A percentile compares a stretch with the other conserved stretches of the same genome.
Conservation (phyloP, 1,140 invertebrate species). For the Saccostrea echinata region DNA sequence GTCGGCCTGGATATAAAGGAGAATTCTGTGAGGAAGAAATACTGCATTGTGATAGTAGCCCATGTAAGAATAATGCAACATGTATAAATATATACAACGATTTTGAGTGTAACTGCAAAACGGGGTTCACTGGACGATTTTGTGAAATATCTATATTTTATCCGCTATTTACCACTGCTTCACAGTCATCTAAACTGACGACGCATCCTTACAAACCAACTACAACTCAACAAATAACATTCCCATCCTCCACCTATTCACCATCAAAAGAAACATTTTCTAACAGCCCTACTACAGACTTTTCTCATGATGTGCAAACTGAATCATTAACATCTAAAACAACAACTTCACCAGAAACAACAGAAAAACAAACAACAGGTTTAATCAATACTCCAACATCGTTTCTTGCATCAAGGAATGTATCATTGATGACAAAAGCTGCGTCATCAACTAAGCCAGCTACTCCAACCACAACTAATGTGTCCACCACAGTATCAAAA, state of each 20-base stretch:
- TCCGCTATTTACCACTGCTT: neutral
- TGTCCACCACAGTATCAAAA: neutral
- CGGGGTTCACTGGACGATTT: slow-evolving; percentile 21
- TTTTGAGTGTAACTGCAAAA: slow-evolving; percentile 6
- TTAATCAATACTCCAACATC: neutral
- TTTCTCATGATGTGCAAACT: neutral
- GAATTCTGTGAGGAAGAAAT: slow-evolving; percentile 51
- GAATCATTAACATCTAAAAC: neutral
- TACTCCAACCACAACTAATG: neutral
- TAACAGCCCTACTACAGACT: neutral
- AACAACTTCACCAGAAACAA: neutral
- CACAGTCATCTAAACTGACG: neutral
- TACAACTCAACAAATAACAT: neutral
- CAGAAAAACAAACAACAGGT: neutral
- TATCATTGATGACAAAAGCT: neutral
- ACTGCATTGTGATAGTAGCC: slow-evolving; percentile 34
- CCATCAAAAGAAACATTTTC: neutral
- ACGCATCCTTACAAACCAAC: neutral
- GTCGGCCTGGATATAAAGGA: slow-evolving; percentile 45
- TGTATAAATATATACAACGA: slow-evolving; percentile 8
- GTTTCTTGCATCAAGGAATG: neutral
- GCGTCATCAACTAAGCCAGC: neutral
- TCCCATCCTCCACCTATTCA: neutral
- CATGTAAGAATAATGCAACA: slow-evolving; percentile 45
- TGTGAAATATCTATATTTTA: slow-evolving; percentile 18